phyloP scores from a whole-genome alignment of 2,888 invertebrate genomes.

The Cyclophora punctaria region DNA sequence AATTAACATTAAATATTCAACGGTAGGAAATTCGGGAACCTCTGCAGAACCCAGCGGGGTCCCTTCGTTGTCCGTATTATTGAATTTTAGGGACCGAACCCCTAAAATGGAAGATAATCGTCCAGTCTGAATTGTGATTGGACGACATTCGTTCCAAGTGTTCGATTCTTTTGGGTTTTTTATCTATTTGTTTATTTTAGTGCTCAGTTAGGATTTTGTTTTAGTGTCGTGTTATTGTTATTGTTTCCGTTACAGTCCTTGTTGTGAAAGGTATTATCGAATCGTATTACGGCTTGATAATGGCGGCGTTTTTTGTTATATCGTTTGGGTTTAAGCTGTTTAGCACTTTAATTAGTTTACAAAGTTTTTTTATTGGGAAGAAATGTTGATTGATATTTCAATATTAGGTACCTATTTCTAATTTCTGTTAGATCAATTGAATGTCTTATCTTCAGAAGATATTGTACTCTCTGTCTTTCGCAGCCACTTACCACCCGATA shows the following conservation, averaged over 20 bases:
- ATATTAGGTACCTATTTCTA: too few relatives aligned
- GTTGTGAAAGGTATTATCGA: too few relatives aligned
- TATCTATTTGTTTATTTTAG: constrained; percentile 40
- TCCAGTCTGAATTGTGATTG: constrained; percentile 38
- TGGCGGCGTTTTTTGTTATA: too few relatives aligned
- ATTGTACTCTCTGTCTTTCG: too few relatives aligned
- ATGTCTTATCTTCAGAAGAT: too few relatives aligned
- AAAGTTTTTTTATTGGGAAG: too few relatives aligned
- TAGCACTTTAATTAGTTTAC: too few relatives aligned
- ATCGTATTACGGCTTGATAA: too few relatives aligned
- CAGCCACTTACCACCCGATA: too few relatives aligned
- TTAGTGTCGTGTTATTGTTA: constrained; percentile 20
- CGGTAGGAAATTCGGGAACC: constrained; percentile 10
- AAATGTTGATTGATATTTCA: too few relatives aligned
- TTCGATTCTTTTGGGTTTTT: constrained; percentile 33
- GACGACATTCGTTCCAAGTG: constrained; percentile 34
- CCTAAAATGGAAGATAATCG: constrained; percentile 33
- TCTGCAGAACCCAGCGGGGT: constrained; percentile 21
- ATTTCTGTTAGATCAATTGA: too few relatives aligned
- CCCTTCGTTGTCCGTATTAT: constrained; percentile 30
- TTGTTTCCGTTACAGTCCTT: not conserved
- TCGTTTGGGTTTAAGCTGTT: too few relatives aligned
- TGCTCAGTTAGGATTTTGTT: constrained; percentile 23
- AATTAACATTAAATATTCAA: constrained; percentile 12
- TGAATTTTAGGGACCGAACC: constrained; percentile 33